Evolutionary conservation across 2,888 invertebrate genomes (phyloP), one percentile per base, ranked within the genome.

Genomic region (Mellilla xanthometata): DNA sequence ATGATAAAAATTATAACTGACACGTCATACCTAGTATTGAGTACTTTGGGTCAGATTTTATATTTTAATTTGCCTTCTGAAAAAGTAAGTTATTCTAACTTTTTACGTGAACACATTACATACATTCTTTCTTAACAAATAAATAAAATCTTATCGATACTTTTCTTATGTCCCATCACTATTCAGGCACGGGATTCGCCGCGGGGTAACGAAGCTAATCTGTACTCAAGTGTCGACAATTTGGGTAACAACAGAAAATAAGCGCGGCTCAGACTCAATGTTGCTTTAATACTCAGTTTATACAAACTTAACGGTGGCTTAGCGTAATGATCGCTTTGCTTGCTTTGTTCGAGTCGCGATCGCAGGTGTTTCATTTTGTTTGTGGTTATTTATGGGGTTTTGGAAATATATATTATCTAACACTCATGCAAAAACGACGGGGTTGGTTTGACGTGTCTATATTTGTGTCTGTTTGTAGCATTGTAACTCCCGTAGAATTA

Each of bases 181-280:
- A 76, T 0, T 42, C 39, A 81, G 79, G 82, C 81, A 76, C 76
- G 67, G 68, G 72, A 72, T 72, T 67, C 70, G 77, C 81, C 71
- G 75, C 77, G 73, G 83, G 81, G 83, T 88, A 89, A 89, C 88
- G 88, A 89, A 89, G 88, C 87, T 87, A 89, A 89, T 89, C 88
- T 86, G 87, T 78, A 68, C 83, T 88, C 86, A 76, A 89, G 87
- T 89, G 88, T 86, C 88, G 87, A 88, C 88, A 88, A 89, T 89
- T 89, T 86, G 85, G 82, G 79, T 71, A 89, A 89, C 88, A 89
- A 89, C 87, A 81, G 81, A 84, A 87, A 88, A 89, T 87, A 88
- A 87, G 81, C 81, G 76, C 72, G 75, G 66, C 70, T 72, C 67
- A 68, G 72, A 42, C 76, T 67, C 70, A 68, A 64, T 70, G 71